Evolutionary conservation across 2,888 invertebrate genomes (phyloP).

Genomic region (Hoplodrina ambigua): DNA sequence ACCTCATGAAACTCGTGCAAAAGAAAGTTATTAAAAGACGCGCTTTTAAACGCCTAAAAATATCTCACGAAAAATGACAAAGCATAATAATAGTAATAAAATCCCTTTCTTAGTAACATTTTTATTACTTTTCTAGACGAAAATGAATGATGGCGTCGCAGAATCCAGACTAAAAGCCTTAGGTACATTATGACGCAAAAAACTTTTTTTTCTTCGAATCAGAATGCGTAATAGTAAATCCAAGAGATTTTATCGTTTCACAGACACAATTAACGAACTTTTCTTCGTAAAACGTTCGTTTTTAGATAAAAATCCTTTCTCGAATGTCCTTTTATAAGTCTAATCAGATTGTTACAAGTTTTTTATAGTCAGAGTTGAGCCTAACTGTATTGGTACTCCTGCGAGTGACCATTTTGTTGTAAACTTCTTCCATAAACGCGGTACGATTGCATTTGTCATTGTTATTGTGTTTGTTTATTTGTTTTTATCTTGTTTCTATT

Average conservation of each 20-base stretch:
- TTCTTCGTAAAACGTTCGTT: slow-evolving; percentile 51
- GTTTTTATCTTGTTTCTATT: slow-evolving; percentile 58
- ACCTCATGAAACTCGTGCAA: neutral
- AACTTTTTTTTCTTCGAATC: slow-evolving; percentile 41
- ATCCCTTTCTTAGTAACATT: slow-evolving; percentile 33
- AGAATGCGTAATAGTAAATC: slow-evolving; percentile 46
- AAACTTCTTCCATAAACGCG: slow-evolving; percentile 54
- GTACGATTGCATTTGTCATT: slow-evolving; percentile 59
- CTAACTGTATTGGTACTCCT: slow-evolving; percentile 51
- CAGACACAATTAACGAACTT: slow-evolving; percentile 56
- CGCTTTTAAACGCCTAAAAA: slow-evolving; percentile 10
- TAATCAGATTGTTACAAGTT: slow-evolving; percentile 63
- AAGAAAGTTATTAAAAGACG: slow-evolving; percentile 3
- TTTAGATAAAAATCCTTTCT: slow-evolving; percentile 55
- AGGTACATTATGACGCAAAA: slow-evolving; percentile 6
- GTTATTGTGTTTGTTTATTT: slow-evolving; percentile 58
- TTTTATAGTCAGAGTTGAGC: slow-evolving; percentile 60
- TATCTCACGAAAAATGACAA: slow-evolving; percentile 36
- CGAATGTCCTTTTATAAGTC: slow-evolving; percentile 47
- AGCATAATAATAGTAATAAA: slow-evolving; percentile 42
- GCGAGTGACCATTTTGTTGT: slow-evolving; percentile 58
- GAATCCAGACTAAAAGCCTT: slow-evolving; percentile 25
- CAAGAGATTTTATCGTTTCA: slow-evolving; percentile 43
- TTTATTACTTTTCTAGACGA: slow-evolving; percentile 54
- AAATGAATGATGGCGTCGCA: slow-evolving; percentile 44